Evolutionary conservation across 2,888 invertebrate species (phyloP).

Genomic region (Leptodirus hochenwartii): DNA sequence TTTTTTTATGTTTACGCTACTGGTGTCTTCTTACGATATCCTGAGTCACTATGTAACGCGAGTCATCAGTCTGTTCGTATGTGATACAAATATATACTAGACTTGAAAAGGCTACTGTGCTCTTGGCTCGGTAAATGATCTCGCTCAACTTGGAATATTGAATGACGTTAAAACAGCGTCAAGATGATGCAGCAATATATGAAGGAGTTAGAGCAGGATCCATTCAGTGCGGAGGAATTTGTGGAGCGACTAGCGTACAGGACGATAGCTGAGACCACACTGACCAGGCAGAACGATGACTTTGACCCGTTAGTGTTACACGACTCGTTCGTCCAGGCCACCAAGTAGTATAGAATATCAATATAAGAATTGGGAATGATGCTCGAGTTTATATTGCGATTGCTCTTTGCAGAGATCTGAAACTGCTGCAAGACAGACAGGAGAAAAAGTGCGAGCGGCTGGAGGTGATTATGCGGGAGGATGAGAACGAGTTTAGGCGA

Average conservation of each 20-base stretch:
- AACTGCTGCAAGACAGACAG: conserved; percentile 66
- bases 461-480: conserved; percentile 66
- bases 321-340: conserved; percentile 84
- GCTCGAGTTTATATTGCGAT: conserved; percentile 6
- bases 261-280: conserved; percentile 53
- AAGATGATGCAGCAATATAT: conserved; percentile 73
- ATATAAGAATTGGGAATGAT: too few species aligned
- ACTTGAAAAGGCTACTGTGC: too few species aligned
- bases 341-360: conserved; percentile 57
- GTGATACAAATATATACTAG: too few species aligned
- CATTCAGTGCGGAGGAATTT: conserved; percentile 94
- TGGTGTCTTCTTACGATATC: too few species aligned
- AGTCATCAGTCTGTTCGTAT: too few species aligned
- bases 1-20: too few species aligned
- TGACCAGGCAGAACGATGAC: conserved; percentile 39
- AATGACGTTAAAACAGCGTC: too few species aligned
- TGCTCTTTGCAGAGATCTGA: conserved; percentile 28
- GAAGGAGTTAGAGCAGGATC: conserved; percentile 84
- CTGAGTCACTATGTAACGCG: too few species aligned
- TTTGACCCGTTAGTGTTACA: conserved; percentile 80
- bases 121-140: too few species aligned
- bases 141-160: too few species aligned
- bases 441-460: conserved; percentile 71
- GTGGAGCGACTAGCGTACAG: conserved; percentile 93
- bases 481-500: conserved; percentile 66